These are phyloP conservation scores for Xiphophorus couchianus DNA, from an alignment of 2,113 vertebrate species.

Conservation along the genomic window DNA sequence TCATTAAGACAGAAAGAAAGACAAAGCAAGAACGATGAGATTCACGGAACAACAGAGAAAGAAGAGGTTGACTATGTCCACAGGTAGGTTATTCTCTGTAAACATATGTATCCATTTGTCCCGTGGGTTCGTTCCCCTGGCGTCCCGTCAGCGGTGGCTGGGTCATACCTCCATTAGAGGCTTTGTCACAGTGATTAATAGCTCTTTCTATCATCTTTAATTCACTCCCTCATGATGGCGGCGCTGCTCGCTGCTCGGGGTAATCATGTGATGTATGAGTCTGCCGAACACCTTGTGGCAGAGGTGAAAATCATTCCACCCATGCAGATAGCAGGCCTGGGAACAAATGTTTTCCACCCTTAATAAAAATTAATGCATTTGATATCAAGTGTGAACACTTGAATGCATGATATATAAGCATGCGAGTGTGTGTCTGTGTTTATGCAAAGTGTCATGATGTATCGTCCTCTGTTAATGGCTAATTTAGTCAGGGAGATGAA, in stretches of 20 bases:
- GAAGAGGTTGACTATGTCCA: conserved; percentile 76
- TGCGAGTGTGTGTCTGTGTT: conserved; percentile 31
- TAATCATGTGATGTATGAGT: conserved; percentile 99
- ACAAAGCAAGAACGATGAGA: neutral
- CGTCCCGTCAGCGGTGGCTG: conserved; percentile 89
- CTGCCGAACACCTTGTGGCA: conserved; percentile 96
- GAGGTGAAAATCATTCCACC: conserved; percentile 99
- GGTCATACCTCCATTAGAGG: conserved; percentile 99
- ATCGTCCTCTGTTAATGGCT: conserved; percentile 20
- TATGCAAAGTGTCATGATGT: conserved; percentile 17
- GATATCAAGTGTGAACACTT: conserved; percentile 75
- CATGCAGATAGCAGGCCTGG: conserved; percentile 94
- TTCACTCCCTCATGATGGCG: conserved; percentile 99
- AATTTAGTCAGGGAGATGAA: conserved; percentile 39
- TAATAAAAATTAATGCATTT: conserved; percentile 99
- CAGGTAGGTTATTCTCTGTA: conserved; percentile 99
- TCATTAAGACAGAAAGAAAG: neutral
- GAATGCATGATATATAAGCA: conserved; percentile 28
- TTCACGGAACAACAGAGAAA: neutral
- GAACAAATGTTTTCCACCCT: conserved; percentile 93
- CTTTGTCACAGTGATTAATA: conserved; percentile 99
- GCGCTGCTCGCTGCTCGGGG: conserved; percentile 94
- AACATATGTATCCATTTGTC: conserved; percentile 99
- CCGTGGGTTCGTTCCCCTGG: conserved; percentile 87
- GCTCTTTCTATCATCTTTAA: conserved; percentile 99